These are phyloP conservation scores for Chaunax sp. DNA, from an alignment of 2,797 vertebrate species.

Conservation along the genomic window DNA sequence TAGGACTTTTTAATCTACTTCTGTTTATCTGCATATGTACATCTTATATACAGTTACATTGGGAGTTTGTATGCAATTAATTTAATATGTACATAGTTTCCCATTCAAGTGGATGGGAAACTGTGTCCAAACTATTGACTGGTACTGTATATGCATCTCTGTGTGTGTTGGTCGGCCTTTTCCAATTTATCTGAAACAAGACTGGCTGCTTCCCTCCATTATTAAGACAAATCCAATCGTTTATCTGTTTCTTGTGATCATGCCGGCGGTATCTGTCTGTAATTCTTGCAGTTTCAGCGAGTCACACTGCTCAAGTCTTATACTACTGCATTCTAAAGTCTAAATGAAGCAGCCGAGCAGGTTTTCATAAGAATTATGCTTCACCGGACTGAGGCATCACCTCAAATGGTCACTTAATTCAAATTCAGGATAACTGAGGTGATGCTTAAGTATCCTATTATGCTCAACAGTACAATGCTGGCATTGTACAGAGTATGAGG, in stretches of 20 bases:
- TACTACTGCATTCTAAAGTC: constrained; percentile 6
- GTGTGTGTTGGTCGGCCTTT: constrained; percentile 18
- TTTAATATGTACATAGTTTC: constrained; percentile 14
- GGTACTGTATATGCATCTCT: constrained; percentile 23
- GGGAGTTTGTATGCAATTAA: constrained; percentile 30
- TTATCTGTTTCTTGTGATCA: constrained; percentile 15
- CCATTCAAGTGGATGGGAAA: too few species aligned
- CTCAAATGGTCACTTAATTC: constrained; percentile 28
- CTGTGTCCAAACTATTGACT: too few species aligned
- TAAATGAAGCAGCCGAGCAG: constrained; percentile 27
- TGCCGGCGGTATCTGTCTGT: constrained; percentile 5
- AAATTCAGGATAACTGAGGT: constrained; percentile 27
- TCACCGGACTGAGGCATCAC: constrained; percentile 20
- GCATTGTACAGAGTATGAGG: constrained; percentile 75
- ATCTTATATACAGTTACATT: constrained; percentile 72
- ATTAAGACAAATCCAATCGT: constrained; percentile 2
- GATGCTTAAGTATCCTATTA: constrained; percentile 34
- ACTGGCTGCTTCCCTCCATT: constrained; percentile 26
- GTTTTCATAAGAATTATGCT: constrained; percentile 8
- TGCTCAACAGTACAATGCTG: constrained; percentile 61
- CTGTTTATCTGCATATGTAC: constrained; percentile 71
- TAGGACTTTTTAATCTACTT: constrained; percentile 46
- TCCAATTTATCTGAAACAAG: constrained; percentile 7
- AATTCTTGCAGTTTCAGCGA: not conserved
- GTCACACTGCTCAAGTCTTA: constrained; percentile 2